Conservation (phyloP, 2,797 vertebrate genomes). For the Melanitta fusca region DNA sequence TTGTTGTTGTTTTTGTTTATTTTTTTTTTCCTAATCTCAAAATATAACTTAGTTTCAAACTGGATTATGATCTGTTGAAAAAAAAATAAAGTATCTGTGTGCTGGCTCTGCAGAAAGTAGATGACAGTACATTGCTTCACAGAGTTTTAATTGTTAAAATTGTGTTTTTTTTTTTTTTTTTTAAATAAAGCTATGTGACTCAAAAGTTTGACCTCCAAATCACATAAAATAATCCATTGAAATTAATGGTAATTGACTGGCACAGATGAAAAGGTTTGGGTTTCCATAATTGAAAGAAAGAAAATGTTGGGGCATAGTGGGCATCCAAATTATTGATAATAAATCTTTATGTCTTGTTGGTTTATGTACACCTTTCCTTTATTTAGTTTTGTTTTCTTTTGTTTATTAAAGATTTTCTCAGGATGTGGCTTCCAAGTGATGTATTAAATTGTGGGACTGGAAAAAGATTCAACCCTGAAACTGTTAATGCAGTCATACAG, state of each 20-base stretch:
- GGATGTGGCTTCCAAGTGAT: not conserved
- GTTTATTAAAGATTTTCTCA: not conserved
- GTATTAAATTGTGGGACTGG: not conserved
- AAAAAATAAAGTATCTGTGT: not conserved
- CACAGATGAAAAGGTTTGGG: not conserved
- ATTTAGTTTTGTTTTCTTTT: too few species aligned
- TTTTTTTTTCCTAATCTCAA: not conserved
- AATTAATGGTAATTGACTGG: not conserved
- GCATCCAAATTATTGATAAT: not conserved
- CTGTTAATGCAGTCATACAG: not conserved
- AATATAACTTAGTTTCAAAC: not conserved
- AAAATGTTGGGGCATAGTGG: not conserved
- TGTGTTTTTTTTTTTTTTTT: too few species aligned
- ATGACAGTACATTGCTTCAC: not conserved
- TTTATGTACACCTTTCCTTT: not conserved
- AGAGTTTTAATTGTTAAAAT: not conserved
- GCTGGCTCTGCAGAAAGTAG: not conserved
- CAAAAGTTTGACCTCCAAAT: not conserved
- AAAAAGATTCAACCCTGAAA: not conserved
- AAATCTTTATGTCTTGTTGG: not conserved
- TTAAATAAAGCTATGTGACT: not conserved
- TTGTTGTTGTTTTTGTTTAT: not conserved
- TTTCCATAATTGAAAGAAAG: not conserved
- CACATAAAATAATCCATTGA: not conserved
- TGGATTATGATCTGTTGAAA: not conserved